Evolutionary conservation across 35 echinoderm and acorn worm species (phyloP), one percentile per base, ranked within the genome.

Genomic region (Ophioderma brevispina): DNA sequence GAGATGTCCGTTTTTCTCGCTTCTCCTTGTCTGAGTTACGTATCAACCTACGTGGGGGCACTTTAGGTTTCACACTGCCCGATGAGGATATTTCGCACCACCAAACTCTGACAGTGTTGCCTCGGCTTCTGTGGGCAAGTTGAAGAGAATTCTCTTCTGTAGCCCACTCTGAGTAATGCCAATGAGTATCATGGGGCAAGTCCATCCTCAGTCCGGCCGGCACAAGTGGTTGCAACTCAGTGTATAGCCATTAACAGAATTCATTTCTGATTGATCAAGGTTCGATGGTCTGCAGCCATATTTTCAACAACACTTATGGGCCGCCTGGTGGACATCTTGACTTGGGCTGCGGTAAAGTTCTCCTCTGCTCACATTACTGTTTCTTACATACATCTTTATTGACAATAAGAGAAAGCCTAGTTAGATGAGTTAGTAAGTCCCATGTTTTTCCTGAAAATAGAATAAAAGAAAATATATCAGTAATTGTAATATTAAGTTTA

Each of bases 161-260:
- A 64, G 70, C 1, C 83, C 83, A 64, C 83, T 25, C 35, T 85
- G 83, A 36, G 83, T 85, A 3, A 85, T 85, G 1, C 83, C 83
- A 31, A 85, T 36, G 15, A 33, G 21, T 25, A 35, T 70, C 13
- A 85, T 35, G 1, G n/a, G n/a, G n/a, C n/a, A n/a, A n/a, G n/a
- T n/a, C 70, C 46, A 75, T 85, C 55, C 38, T 85, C 83, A 0
- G 83, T 85, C 13, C n/a, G 70, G n/a, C 19, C 21, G 31, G 34
- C 83, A 85, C 6, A 75, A 34, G 13, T 85, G 83, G 5, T n/a
- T 85, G 46, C 32, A 85, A 59, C 28, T 85, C 56, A 25, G 83
- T 85, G 10, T 64, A n/a, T n/a, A 36, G 36, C 83, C 83, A 64
- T 85, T 85, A 19, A 64, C 36, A 59, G 36, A 85, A 85, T 34